Conservation (phyloP, 2,888 invertebrate species). For the Hirtodrosophila trivittata region DNA sequence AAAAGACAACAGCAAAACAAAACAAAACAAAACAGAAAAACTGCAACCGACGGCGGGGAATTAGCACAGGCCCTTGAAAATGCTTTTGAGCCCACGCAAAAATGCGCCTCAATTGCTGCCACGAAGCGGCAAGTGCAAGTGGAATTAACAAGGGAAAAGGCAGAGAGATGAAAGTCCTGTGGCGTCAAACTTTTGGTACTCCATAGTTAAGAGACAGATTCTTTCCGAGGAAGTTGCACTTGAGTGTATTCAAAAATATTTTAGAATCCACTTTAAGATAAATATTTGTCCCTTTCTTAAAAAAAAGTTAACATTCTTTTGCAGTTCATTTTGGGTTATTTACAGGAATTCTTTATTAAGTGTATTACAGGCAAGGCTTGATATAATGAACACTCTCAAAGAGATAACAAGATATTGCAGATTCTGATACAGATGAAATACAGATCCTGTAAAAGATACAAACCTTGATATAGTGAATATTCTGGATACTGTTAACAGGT, state of each 20-base stretch:
- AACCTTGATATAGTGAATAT: too few relatives aligned
- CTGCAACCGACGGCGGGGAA: conserved; percentile 42
- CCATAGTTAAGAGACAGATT: conserved; percentile 9
- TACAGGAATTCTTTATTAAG: too few relatives aligned
- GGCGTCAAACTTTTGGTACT: conserved; percentile 1
- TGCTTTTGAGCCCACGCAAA: conserved; percentile 61
- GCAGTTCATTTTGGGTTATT: too few relatives aligned
- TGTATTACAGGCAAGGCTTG: too few relatives aligned
- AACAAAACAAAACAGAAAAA: conserved; percentile 30
- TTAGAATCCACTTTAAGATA: neutral
- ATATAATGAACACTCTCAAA: too few relatives aligned
- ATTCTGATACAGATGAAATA: too few relatives aligned
- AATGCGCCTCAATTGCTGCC: conserved; percentile 35
- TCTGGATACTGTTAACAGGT: too few relatives aligned
- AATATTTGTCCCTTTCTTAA: too few relatives aligned
- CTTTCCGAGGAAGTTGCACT: conserved; percentile 1
- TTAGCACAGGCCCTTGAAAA: conserved; percentile 76
- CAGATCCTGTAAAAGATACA: too few relatives aligned
- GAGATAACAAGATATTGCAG: too few relatives aligned
- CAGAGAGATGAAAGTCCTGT: neutral
- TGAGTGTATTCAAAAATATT: conserved; percentile 3
- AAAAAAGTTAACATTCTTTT: too few relatives aligned
- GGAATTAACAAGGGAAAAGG: conserved; percentile 36
- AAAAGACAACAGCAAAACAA: conserved; percentile 20
- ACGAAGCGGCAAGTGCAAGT: conserved; percentile 63